These are phyloP conservation scores for Rhinella marina DNA, from an alignment of 2,797 vertebrate species.

Conservation along the genomic window DNA sequence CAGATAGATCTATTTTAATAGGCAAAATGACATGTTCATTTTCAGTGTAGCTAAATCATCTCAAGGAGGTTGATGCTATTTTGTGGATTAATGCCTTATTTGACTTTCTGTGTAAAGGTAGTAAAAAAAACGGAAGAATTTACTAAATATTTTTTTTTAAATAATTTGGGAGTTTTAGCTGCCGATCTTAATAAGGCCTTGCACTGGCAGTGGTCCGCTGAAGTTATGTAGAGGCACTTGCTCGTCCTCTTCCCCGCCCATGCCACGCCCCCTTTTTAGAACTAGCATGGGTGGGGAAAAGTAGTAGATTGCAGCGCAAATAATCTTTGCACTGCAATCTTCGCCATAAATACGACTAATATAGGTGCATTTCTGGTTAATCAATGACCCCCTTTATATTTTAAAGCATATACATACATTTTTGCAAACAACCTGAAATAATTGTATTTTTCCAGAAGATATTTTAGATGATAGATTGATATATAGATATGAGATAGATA, in stretches of 20 bases:
- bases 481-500: not conserved
- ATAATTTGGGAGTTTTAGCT: not conserved
- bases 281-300: too few species aligned
- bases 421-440: not conserved
- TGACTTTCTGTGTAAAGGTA: not conserved
- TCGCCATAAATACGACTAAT: too few species aligned
- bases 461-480: not conserved
- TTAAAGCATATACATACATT: not conserved
- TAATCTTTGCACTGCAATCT: too few species aligned
- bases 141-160: not conserved
- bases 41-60: constrained; percentile 43
- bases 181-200: too few species aligned
- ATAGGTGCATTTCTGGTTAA: too few species aligned
- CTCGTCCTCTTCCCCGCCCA: too few species aligned
- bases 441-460: not conserved
- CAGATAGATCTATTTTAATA: constrained; percentile 53
- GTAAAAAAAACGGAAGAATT: not conserved
- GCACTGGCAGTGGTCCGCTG: too few species aligned
- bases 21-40: constrained; percentile 47
- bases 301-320: too few species aligned
- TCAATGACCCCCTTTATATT: not conserved
- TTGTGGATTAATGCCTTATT: constrained; percentile 24
- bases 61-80: constrained; percentile 12
- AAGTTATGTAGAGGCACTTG: too few species aligned
- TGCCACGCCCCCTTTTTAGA: too few species aligned